Evolutionary conservation across 2,888 invertebrate genomes (phyloP).

Genomic region (Drosophila gaucha): DNA sequence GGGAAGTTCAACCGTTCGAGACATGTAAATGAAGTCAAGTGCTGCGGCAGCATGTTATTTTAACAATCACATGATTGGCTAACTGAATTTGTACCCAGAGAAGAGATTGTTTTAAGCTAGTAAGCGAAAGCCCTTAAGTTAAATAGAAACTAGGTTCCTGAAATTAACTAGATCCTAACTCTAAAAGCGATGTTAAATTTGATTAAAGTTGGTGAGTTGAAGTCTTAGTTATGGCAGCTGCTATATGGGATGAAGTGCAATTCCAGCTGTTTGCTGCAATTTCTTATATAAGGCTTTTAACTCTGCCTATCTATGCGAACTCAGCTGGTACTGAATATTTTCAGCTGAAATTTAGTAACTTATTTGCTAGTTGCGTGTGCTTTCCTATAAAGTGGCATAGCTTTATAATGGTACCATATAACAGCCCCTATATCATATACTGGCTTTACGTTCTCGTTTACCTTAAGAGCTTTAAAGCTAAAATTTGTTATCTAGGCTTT

Average conservation of each 20-base stretch:
- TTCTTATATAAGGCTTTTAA: background rate
- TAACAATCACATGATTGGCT: conserved; percentile 71
- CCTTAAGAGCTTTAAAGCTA: background rate
- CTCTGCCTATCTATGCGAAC: background rate
- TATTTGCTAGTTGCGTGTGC: no score
- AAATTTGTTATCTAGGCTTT: background rate
- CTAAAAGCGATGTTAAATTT: background rate
- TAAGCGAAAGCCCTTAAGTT: background rate
- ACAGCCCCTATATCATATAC: background rate
- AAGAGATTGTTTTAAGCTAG: conserved; percentile 5
- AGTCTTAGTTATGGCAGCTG: no score
- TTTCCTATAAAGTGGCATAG: background rate
- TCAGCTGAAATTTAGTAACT: background rate
- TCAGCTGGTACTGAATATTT: background rate
- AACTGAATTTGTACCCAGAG: conserved; percentile 26
- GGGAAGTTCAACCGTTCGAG: conserved; percentile 38
- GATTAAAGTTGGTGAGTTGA: no score
- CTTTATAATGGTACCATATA: background rate
- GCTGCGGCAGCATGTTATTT: conserved; percentile 71
- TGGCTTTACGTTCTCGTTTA: background rate
- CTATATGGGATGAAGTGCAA: no score
- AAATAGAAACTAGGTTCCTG: background rate
- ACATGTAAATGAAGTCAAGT: conserved; percentile 73
- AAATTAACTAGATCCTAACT: background rate
- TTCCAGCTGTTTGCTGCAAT: background rate